These are phyloP conservation scores for Selenia dentaria DNA, from an alignment of 2,888 invertebrate genomes.

Conservation along the genomic window DNA sequence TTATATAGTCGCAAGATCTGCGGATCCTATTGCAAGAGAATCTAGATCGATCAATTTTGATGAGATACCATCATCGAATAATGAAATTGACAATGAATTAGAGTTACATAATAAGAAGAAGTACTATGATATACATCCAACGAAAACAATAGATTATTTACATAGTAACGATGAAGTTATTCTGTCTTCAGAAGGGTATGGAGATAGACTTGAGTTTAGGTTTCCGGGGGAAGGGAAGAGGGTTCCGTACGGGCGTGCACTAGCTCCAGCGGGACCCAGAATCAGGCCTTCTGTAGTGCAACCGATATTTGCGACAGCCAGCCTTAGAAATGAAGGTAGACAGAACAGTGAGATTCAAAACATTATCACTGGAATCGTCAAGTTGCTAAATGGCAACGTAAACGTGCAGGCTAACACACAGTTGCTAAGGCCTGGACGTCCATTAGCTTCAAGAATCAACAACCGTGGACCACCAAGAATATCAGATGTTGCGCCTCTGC, in stretches of 20 bases:
- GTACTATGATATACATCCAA: constrained; percentile 82
- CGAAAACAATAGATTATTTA: constrained; percentile 72
- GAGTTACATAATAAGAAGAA: constrained; percentile 78
- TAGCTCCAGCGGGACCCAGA: constrained; percentile 88
- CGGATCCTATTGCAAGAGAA: constrained; percentile 71
- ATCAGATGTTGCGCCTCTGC: constrained; percentile 89
- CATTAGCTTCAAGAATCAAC: constrained; percentile 92
- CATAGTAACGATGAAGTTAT: constrained; percentile 66
- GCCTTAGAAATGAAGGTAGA: constrained; percentile 71
- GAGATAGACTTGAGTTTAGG: constrained; percentile 73
- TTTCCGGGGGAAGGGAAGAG: constrained; percentile 90
- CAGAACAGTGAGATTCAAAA: constrained; percentile 91
- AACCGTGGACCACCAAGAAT: constrained; percentile 95
- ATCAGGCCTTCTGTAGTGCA: constrained; percentile 81
- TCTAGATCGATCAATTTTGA: constrained; percentile 82
- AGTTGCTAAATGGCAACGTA: constrained; percentile 94
- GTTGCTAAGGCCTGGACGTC: constrained; percentile 85
- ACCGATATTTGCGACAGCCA: constrained; percentile 81
- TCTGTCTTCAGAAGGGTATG: constrained; percentile 66
- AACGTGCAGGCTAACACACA: constrained; percentile 92
- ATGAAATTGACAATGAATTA: constrained; percentile 84
- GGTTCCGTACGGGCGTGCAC: constrained; percentile 89
- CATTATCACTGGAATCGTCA: constrained; percentile 95
- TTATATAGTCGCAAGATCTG: constrained; percentile 80
- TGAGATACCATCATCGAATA: constrained; percentile 80